Base-by-base conservation (phyloP, 64 coral and sea anemone genomes). In the Trachythela sp. region DNA sequence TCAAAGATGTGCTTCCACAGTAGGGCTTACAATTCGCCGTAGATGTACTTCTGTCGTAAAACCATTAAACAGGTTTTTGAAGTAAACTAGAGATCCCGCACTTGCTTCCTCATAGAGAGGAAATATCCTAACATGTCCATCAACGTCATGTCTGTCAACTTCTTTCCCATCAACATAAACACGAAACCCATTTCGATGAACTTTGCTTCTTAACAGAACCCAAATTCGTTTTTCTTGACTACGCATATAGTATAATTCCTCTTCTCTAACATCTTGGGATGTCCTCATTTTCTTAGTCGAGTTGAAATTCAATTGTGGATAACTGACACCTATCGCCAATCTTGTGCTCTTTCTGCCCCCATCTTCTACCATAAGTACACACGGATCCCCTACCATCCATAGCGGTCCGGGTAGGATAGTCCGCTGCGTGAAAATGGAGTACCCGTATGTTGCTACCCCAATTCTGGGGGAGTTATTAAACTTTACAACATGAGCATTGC, bases 251-350 rank as follows among this genome's bases (percentile, higher is more conserved):
- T 34, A 80, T 39, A 34, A 35, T 38, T 80, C 75, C 9, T 80
- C 34, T 37, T 80, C 75, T 30, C 30, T 80, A 3, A 22, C 33
- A 80, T 80, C 75, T 10, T 9, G 20, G 20, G 33, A 17, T 80
- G 75, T 80, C 35, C 34, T 80, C 75, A 80, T 80, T 80, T 39
- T 80, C 33, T 36, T 80, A 36, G 33, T 80, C 33, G 75, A 80
- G 34, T 80, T 80, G 75, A 80, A 80, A 80, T 80, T 80, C 31
- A 80, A 10, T 38, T 80, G 75, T 37, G 75, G 75, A 39, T 80
- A 80, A 39, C 75, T 80, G 9, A 80, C 37, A 80, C 75, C 75
- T 37, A 80, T 35, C 35, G 35, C 30, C 37, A 80, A 39, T 17
- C 37, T 30, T 37, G 75, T 35, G 33, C 37, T 80, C 75, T 80